Evolutionary conservation across 2,797 vertebrate species (phyloP).

Genomic region (Bryconaethiops microstoma): DNA sequence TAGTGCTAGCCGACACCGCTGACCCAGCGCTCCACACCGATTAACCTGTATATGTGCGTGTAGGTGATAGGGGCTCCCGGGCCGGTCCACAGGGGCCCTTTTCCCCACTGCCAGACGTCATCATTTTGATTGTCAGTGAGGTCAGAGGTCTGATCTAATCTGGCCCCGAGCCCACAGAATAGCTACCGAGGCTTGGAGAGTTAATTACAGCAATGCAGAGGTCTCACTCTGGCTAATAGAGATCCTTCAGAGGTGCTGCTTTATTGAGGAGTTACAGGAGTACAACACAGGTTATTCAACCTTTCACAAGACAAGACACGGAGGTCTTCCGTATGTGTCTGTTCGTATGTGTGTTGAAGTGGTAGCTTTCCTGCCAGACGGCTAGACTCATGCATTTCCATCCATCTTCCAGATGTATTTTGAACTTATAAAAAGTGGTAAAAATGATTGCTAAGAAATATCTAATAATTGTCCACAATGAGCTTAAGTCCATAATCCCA

Average conservation of each 20-base stretch:
- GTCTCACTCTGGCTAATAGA: slow-evolving; percentile 74
- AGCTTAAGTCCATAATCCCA: too few relatives aligned
- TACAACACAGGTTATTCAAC: slow-evolving; percentile 15
- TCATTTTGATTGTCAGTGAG: slow-evolving; percentile 79
- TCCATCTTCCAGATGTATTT: too few relatives aligned
- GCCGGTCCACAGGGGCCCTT: slow-evolving; percentile 64
- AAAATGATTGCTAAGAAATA: too few relatives aligned
- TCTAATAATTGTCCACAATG: too few relatives aligned
- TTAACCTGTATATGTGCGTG: slow-evolving; percentile 71
- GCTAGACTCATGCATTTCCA: neutral
- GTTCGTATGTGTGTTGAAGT: neutral
- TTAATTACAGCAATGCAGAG: slow-evolving; percentile 77
- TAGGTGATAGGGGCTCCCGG: slow-evolving; percentile 54
- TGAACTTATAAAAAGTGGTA: neutral
- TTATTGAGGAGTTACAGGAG: slow-evolving; percentile 39
- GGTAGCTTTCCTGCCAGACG: neutral
- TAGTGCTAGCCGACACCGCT: slow-evolving; percentile 64
- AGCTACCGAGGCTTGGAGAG: slow-evolving; percentile 63
- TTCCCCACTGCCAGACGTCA: slow-evolving; percentile 60
- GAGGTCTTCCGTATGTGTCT: neutral
- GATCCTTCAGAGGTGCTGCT: slow-evolving; percentile 68
- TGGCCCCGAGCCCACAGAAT: slow-evolving; percentile 65
- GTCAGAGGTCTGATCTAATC: slow-evolving; percentile 76
- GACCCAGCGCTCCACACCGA: slow-evolving; percentile 69
- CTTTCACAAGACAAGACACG: slow-evolving; percentile 28